These are phyloP conservation scores for Psittacula derbiana DNA, from an alignment of 2,797 vertebrate species.

Conservation along the genomic window DNA sequence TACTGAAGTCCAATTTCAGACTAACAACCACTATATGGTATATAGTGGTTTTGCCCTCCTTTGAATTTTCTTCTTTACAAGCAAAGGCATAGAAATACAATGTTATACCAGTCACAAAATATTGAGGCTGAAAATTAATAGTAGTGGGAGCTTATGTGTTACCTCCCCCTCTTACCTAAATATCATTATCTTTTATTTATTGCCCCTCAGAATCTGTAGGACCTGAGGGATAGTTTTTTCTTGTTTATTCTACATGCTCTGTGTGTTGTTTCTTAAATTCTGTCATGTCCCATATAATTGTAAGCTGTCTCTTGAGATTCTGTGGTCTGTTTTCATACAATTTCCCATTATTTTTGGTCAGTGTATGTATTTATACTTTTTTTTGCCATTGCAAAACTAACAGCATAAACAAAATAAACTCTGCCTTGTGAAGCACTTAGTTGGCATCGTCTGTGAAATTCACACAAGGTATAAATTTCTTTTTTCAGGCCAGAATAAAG, in stretches of 20 bases:
- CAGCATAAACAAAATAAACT: constrained; percentile 35
- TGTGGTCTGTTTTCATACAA: constrained; percentile 33
- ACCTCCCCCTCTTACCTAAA: constrained; percentile 38
- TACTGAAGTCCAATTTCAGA: not conserved
- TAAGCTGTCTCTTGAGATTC: constrained; percentile 28
- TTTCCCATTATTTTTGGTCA: constrained; percentile 45
- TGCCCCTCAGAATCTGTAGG: not conserved
- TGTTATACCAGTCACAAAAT: not conserved
- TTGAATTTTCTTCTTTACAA: not conserved
- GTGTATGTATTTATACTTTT: not conserved
- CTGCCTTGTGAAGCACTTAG: not conserved
- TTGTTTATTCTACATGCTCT: constrained; percentile 40
- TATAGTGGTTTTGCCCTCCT: not conserved
- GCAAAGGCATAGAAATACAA: not conserved
- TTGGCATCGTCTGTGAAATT: constrained; percentile 15
- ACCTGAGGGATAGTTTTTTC: not conserved
- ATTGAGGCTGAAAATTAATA: not conserved
- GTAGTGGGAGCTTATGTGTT: not conserved
- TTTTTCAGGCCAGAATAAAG: not conserved
- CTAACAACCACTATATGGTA: not conserved
- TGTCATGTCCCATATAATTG: constrained; percentile 52
- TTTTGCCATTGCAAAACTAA: not conserved
- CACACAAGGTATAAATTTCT: not conserved
- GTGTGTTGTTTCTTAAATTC: constrained; percentile 39
- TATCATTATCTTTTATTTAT: constrained; percentile 61